phyloP scores from a whole-genome alignment of 2,888 invertebrate genomes.

The Troides oblongomaculatus region DNA sequence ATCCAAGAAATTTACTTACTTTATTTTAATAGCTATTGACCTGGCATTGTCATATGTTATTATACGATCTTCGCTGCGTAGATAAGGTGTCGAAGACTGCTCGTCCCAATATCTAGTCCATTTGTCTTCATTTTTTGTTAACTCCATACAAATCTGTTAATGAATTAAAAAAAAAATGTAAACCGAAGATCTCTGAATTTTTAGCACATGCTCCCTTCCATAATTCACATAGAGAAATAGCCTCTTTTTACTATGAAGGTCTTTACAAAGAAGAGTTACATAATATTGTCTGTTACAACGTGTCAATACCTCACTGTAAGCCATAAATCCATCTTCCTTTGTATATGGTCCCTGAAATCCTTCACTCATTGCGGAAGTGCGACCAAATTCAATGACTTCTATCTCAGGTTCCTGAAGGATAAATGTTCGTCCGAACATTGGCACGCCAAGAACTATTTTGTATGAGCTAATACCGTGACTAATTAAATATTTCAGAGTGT shows the following conservation, averaged over 20 bases:
- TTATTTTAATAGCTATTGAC: slow-evolving; percentile 87
- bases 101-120: slow-evolving; percentile 87
- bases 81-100: slow-evolving; percentile 78
- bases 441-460: slow-evolving; percentile 89
- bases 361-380: slow-evolving; percentile 80
- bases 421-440: slow-evolving; percentile 91
- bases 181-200: too few species aligned
- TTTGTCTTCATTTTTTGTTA: slow-evolving; percentile 76
- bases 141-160: slow-evolving; percentile 81
- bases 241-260: too few species aligned
- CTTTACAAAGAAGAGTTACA: too few species aligned
- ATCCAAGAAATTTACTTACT: slow-evolving; percentile 45
- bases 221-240: too few species aligned
- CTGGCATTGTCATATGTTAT: slow-evolving; percentile 87
- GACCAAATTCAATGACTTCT: slow-evolving; percentile 70
- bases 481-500: slow-evolving; percentile 86
- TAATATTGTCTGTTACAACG: too few species aligned
- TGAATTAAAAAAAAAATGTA: too few species aligned
- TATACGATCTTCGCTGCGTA: slow-evolving; percentile 81
- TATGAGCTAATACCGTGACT: slow-evolving; percentile 84
- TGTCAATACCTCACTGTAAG: slow-evolving; percentile 87
- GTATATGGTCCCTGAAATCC: slow-evolving; percentile 90
- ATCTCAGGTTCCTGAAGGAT: slow-evolving; percentile 63
- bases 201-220: too few species aligned
- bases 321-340: slow-evolving; percentile 89